Conservation (phyloP, 2,113 vertebrate genomes). For the Sinocyclocheilus rhinocerous region DNA sequence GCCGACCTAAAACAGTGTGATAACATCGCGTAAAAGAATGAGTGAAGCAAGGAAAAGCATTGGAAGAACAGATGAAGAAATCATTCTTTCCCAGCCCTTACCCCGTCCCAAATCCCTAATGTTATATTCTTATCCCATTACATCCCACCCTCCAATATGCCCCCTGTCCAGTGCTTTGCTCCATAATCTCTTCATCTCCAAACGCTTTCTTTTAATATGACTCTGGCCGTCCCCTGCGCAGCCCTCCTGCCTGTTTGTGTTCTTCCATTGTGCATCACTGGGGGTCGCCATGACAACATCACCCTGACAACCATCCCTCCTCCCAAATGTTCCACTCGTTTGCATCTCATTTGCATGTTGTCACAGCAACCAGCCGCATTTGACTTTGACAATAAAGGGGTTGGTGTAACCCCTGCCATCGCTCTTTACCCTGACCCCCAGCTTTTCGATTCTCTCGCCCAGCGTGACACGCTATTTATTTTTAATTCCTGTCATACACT, state of each 20-base stretch:
- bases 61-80: neutral
- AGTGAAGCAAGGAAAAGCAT: neutral
- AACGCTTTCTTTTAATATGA: slow-evolving; percentile 33
- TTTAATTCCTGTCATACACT: slow-evolving; percentile 54
- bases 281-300: slow-evolving; percentile 75
- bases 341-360: slow-evolving; percentile 81
- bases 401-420: slow-evolving; percentile 24
- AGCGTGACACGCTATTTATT: slow-evolving; percentile 33
- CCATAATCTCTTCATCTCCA: slow-evolving; percentile 15
- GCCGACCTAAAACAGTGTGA: neutral
- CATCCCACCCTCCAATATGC: slow-evolving; percentile 56
- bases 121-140: slow-evolving; percentile 20
- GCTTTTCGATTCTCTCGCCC: slow-evolving; percentile 11
- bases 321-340: slow-evolving; percentile 68
- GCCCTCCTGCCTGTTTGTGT: slow-evolving; percentile 48
- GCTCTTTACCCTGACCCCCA: slow-evolving; percentile 31
- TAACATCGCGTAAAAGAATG: neutral
- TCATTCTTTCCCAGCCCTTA: neutral
- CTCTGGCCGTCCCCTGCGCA: slow-evolving; percentile 9
- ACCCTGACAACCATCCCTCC: slow-evolving; percentile 67
- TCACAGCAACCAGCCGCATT: slow-evolving; percentile 68
- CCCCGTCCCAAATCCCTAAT: slow-evolving; percentile 3
- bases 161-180: slow-evolving; percentile 58
- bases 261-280: slow-evolving; percentile 59
- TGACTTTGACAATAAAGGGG: slow-evolving; percentile 73